A percentile compares a stretch with the other conserved stretches of the same genome.
phyloP scores from a whole-genome alignment of 2,113 vertebrate genomes.

The Mirza zaza region DNA sequence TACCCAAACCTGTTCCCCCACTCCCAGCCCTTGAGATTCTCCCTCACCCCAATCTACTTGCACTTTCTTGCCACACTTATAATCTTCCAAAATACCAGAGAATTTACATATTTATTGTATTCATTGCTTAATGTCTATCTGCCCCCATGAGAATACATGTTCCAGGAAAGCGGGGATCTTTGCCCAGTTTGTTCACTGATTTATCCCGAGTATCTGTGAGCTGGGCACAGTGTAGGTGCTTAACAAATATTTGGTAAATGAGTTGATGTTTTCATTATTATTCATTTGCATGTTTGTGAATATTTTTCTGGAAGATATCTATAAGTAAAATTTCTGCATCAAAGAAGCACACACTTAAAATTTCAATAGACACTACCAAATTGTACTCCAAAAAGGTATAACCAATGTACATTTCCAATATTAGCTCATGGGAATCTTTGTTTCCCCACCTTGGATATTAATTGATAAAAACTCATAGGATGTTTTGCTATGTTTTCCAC shows the following conservation, averaged over 20 bases:
- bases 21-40: background rate
- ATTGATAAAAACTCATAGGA: background rate
- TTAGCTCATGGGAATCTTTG: background rate
- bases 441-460: background rate
- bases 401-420: background rate
- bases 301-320: background rate
- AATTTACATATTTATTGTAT: background rate
- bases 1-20: background rate
- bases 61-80: background rate
- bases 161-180: background rate
- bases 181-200: background rate
- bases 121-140: background rate
- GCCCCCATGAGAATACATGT: background rate
- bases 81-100: background rate
- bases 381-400: background rate
- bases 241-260: background rate
- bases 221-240: background rate
- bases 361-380: background rate
- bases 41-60: background rate
- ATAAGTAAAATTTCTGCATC: background rate
- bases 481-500: background rate
- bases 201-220: background rate
- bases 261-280: background rate
- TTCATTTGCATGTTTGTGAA: background rate
- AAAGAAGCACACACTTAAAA: background rate